Evolutionary conservation across 2,888 invertebrate genomes (phyloP), one percentile per base, ranked within the genome.

Genomic region (Drosophila cracens): DNA sequence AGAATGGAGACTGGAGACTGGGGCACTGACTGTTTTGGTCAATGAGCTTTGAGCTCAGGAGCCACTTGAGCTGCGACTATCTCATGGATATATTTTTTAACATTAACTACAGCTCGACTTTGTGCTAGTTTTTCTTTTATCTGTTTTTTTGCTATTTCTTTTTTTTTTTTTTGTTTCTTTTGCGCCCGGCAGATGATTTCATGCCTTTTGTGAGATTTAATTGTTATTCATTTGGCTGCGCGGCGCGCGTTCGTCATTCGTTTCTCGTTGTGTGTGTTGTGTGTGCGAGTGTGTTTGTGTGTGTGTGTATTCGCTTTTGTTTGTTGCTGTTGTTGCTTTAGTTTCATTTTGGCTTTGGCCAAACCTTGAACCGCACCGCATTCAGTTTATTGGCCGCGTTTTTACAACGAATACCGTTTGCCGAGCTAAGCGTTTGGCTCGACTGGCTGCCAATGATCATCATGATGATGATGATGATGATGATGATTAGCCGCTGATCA

Each of bases 401-500:
- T 90, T 91, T 91, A 91, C 90, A 91, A 91, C 91, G 87, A 91
- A 91, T 91, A 90, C 90, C 90, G 90, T 90, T 91, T 56, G 56
- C 79, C 82, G 63, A 74, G 68, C 69, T 72, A 56, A 81, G 62
- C 78, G 81, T 56, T 78, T 76, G 76, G 66, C 79, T 82, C 79
- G 70, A 62, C 70, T 65, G 81, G 31, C 59, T 58, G 74, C 58
- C 75, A 51, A 40, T 63, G 70, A 70, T 63, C 70, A 70, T 66
- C 49, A 67, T 66, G 51, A 74, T 60, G 29, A 64, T 58, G 31
- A 64, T 18, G 2, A 21, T 34, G 56, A 68, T 34, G 56, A 68
- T 65, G 68, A 73, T 65, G 74, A 62, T 67, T 60, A 71, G 49
- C 43, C 74, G 61, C 38, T 67, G 66, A 68, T 68, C 56, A 74